Conservation (phyloP, 2,797 vertebrate species). For the Microcaecilia unicolor region DNA sequence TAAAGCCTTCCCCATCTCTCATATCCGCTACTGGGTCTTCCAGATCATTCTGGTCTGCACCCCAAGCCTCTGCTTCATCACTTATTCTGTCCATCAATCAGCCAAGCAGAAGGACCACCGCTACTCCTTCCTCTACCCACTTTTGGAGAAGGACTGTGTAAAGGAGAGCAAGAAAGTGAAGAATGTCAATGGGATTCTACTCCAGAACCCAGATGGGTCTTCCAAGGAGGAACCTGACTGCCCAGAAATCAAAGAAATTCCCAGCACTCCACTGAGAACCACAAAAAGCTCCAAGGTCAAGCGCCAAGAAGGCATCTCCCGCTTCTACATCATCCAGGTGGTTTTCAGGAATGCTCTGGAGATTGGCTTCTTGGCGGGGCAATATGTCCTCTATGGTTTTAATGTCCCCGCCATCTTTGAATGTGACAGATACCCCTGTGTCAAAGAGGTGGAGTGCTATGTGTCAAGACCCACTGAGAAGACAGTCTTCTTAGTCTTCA, state of each 20-base stretch:
- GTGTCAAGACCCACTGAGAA: conserved; percentile 83
- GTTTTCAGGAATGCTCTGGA: conserved; percentile 80
- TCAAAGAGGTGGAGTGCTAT: conserved; percentile 85
- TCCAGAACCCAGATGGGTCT: conserved; percentile 52
- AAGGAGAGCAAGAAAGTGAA: conserved; percentile 57
- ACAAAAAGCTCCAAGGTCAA: conserved; percentile 61
- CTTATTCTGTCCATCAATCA: conserved; percentile 76
- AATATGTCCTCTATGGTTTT: conserved; percentile 85
- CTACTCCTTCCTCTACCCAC: conserved; percentile 71
- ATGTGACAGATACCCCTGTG: conserved; percentile 77
- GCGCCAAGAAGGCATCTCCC: conserved; percentile 76
- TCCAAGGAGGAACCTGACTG: conserved; percentile 64
- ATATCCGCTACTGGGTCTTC: conserved; percentile 85
- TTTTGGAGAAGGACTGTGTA: conserved; percentile 60
- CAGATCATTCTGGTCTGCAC: conserved; percentile 81
- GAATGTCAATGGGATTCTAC: conserved; percentile 59
- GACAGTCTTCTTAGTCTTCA: conserved; percentile 80
- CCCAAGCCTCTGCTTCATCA: conserved; percentile 80
- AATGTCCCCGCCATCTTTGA: conserved; percentile 73
- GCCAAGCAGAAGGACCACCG: conserved; percentile 70
- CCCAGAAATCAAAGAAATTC: conserved; percentile 64
- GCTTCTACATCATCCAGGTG: conserved; percentile 83
- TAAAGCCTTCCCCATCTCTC: conserved; percentile 83
- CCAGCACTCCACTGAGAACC: conserved; percentile 50
- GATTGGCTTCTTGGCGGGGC: conserved; percentile 75